Evolutionary conservation across 2,888 invertebrate genomes (phyloP).

Genomic region (Smittia sp.): DNA sequence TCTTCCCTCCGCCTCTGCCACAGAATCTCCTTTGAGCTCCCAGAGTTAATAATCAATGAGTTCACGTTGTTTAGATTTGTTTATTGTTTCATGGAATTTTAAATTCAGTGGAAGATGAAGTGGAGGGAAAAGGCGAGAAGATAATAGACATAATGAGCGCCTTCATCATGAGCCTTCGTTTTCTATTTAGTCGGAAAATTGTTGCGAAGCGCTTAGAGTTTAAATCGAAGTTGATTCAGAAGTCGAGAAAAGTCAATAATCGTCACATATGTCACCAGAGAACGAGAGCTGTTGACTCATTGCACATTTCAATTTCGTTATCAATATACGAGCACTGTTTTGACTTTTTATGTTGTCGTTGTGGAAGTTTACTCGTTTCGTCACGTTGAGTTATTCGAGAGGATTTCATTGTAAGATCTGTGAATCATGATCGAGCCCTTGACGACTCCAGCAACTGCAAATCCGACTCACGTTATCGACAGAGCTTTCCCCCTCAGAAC

Average conservation of each 20-base stretch:
- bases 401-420: no score
- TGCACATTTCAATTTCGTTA: conserved; percentile 17
- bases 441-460: no score
- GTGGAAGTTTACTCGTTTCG: not conserved
- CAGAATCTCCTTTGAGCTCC: not conserved
- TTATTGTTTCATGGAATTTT: not conserved
- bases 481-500: no score
- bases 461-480: no score
- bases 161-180: no score
- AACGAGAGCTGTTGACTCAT: conserved; percentile 2
- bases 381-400: no score
- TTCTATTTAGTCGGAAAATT: no score
- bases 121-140: no score
- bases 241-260: not conserved
- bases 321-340: conserved; percentile 14
- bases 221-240: no score
- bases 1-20: not conserved
- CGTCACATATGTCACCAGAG: not conserved
- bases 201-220: no score
- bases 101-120: not conserved
- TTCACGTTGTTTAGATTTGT: not conserved
- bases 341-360: not conserved
- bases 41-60: not conserved
- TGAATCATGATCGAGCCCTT: no score
- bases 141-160: no score